Evolutionary conservation across 2,888 invertebrate species (phyloP).

Genomic region (Amphipoea lucens): DNA sequence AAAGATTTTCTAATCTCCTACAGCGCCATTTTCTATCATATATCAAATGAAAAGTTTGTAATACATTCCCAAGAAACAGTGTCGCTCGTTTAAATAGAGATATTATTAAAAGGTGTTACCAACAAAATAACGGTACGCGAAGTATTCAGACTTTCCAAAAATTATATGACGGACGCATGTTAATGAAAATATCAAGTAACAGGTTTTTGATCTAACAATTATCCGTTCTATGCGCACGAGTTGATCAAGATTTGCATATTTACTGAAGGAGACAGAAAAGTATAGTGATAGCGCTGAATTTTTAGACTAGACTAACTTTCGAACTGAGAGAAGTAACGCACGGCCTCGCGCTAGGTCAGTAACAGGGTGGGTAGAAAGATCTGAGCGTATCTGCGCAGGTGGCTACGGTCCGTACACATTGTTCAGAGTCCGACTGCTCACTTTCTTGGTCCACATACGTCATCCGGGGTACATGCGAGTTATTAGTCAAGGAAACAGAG

Average conservation of each 20-base stretch:
- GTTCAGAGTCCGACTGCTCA: conserved; percentile 24
- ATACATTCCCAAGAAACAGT: conserved; percentile 28
- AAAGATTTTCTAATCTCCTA: conserved; percentile 50
- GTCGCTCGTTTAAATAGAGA: conserved; percentile 47
- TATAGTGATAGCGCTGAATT: conserved; percentile 18
- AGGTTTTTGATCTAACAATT: conserved; percentile 59
- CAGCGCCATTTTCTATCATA: conserved; percentile 24
- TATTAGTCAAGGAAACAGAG: conserved; percentile 44
- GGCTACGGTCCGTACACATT: conserved; percentile 41
- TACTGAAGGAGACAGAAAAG: conserved; percentile 6
- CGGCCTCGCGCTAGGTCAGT: conserved; percentile 30
- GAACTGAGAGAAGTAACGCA: conserved; percentile 28
- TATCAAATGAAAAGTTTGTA: conserved; percentile 20
- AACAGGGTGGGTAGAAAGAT: conserved; percentile 19
- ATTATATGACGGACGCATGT: conserved; percentile 55
- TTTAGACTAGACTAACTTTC: conserved; percentile 30
- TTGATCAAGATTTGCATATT: conserved; percentile 39
- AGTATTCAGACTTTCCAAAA: conserved; percentile 65
- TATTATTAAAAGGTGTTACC: conserved; percentile 53
- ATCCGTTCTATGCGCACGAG: conserved; percentile 44
- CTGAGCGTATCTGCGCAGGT: neutral
- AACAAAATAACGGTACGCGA: conserved; percentile 58
- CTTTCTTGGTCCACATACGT: conserved; percentile 55
- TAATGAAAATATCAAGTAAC: conserved; percentile 63
- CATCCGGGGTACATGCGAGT: conserved; percentile 38